A percentile compares a stretch with the other conserved stretches of the same genome.
Conservation (phyloP, 2,888 invertebrate genomes). For the Caenorhabditis becei region DNA sequence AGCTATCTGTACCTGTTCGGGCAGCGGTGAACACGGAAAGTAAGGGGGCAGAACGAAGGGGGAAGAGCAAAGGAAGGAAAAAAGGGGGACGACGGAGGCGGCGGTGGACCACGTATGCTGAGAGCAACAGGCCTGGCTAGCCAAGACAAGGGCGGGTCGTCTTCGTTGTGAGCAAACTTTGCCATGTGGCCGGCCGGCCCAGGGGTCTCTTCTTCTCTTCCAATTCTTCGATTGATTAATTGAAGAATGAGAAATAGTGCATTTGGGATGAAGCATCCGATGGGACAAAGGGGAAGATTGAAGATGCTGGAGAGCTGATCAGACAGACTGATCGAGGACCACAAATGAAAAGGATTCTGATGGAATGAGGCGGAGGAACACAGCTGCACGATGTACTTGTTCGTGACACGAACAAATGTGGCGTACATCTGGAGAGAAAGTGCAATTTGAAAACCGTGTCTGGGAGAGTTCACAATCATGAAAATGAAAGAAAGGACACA, state of each 20-base stretch:
- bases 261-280: constrained; percentile 13
- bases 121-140: constrained; percentile 45
- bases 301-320: background rate
- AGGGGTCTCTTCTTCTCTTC: constrained; percentile 35
- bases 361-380: background rate
- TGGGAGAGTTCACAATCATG: background rate
- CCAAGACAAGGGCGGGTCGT: constrained; percentile 40
- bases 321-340: background rate
- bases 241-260: constrained; percentile 49
- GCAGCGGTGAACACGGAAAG: constrained; percentile 22
- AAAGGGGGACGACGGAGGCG: constrained; percentile 1
- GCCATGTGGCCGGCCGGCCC: constrained; percentile 53
- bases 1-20: constrained; percentile 11
- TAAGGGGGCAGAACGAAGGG: background rate
- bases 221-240: constrained; percentile 56
- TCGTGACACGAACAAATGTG: background rate
- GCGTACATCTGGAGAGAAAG: background rate
- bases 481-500: background rate
- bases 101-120: constrained; percentile 51
- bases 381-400: constrained; percentile 19
- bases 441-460: no score
- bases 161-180: constrained; percentile 60
- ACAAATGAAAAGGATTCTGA: background rate
- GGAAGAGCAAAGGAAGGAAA: background rate
- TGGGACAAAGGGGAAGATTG: background rate